Conservation (phyloP, 92 coral and sea anemone genomes). For the Actinernus sp. region DNA sequence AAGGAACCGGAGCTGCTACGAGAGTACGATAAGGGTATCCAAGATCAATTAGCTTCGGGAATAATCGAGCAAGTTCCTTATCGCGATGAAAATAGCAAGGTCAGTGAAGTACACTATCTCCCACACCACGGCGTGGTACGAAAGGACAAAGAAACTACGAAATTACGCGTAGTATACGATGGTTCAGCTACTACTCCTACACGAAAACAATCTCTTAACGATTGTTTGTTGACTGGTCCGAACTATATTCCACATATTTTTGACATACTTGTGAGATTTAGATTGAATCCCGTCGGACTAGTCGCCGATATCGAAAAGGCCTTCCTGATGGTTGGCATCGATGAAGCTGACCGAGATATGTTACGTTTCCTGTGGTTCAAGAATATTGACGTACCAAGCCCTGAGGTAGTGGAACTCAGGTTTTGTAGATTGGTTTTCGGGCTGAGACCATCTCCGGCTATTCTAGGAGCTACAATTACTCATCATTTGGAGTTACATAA, state of each 20-base stretch:
- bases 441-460: slow-evolving; percentile 27
- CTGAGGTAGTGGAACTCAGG: slow-evolving; percentile 27
- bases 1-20: too few relatives aligned
- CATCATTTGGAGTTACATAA: slow-evolving; percentile 25
- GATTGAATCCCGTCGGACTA: too few relatives aligned
- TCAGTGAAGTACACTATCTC: too few relatives aligned
- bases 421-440: slow-evolving; percentile 37
- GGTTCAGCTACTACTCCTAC: slow-evolving; percentile 29
- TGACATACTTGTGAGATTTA: slow-evolving; percentile 30
- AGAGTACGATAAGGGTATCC: too few relatives aligned
- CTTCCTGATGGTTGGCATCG: too few relatives aligned
- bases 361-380: too few relatives aligned
- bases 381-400: slow-evolving; percentile 27
- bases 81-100: too few relatives aligned
- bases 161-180: slow-evolving; percentile 57
- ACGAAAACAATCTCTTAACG: slow-evolving; percentile 34
- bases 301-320: too few relatives aligned
- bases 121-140: too few relatives aligned
- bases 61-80: slow-evolving; percentile 54
- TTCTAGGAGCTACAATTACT: slow-evolving; percentile 28
- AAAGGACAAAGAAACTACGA: too few relatives aligned
- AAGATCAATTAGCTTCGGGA: too few relatives aligned
- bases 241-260: slow-evolving; percentile 41
- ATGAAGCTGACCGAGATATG: too few relatives aligned
- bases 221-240: slow-evolving; percentile 58